Percentiles rank a stretch among this genome's conserved stretches.
These are phyloP conservation scores for Neosilurus hyrtlii DNA, from an alignment of 2,797 vertebrate genomes.

Conservation along the genomic window DNA sequence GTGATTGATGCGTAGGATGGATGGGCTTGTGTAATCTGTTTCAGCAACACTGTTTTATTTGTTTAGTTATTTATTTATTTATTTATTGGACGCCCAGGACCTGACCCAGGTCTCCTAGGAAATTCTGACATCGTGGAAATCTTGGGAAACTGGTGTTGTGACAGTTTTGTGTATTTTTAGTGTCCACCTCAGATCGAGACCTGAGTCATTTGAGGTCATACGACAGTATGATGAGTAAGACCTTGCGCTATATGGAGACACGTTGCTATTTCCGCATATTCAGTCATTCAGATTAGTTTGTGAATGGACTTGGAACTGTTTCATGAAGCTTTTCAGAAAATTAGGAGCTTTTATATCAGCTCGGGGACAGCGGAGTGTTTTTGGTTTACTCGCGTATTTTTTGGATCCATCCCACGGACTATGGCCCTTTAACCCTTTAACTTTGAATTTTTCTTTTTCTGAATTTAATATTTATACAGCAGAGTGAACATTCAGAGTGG, in stretches of 20 bases:
- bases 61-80: background rate
- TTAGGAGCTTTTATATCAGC: too few species aligned
- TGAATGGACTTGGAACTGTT: background rate
- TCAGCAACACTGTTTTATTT: background rate
- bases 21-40: constrained; percentile 10
- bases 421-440: background rate
- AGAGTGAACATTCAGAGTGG: background rate
- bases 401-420: background rate
- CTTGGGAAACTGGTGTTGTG: constrained; percentile 12
- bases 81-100: background rate
- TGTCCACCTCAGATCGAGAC: constrained; percentile 4
- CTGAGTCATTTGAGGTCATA: constrained; percentile 47
- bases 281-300: background rate
- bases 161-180: constrained; percentile 43
- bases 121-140: background rate
- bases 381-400: background rate
- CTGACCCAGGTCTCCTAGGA: background rate
- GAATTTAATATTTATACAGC: background rate
- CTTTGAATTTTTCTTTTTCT: background rate
- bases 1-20: constrained; percentile 6
- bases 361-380: background rate
- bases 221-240: constrained; percentile 37
- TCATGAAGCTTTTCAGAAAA: background rate
- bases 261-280: background rate
- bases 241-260: background rate